A percentile compares a stretch with the other conserved stretches of the same genome.
These are phyloP conservation scores for Chironomus striatipennis DNA, from an alignment of 1,140 invertebrate genomes.

Conservation along the genomic window DNA sequence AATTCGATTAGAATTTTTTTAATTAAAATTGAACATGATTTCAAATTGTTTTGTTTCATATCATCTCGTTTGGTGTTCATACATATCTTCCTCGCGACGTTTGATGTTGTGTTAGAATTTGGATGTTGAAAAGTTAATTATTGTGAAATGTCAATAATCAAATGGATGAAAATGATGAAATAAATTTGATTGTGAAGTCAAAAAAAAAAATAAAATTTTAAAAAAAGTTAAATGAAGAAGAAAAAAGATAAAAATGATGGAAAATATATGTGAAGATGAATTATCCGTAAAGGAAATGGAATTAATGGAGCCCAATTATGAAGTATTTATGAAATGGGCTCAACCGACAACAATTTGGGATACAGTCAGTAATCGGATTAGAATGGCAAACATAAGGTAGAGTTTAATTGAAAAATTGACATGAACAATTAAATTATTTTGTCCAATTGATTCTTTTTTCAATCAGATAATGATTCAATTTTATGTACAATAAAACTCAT, in stretches of 20 bases:
- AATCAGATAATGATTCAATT: slow-evolving; percentile 9
- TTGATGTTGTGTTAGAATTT: not conserved
- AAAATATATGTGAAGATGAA: slow-evolving; percentile 15
- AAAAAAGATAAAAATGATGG: not conserved
- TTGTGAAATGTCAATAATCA: not conserved
- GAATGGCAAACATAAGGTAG: slow-evolving; percentile 17
- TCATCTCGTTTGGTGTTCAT: not conserved
- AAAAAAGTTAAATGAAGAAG: not conserved
- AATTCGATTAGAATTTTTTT: slow-evolving; percentile 20
- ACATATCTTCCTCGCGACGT: not conserved
- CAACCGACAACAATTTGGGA: slow-evolving; percentile 2
- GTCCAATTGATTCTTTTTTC: not conserved
- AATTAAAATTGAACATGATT: slow-evolving; percentile 16
- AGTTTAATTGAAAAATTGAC: slow-evolving; percentile 3
- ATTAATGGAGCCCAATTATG: slow-evolving; percentile 4
- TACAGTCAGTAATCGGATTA: slow-evolving; percentile 21
- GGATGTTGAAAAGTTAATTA: not conserved
- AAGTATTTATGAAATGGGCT: slow-evolving; percentile 16
- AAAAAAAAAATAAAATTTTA: not conserved
- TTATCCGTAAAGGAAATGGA: slow-evolving; percentile 11
- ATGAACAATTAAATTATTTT: slow-evolving; percentile 17
- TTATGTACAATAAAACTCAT: not conserved
- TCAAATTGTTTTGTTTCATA: not conserved
- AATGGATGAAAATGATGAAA: not conserved
- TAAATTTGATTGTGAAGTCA: not conserved